Evolutionary conservation across 2,888 invertebrate genomes (phyloP).

Genomic region (Pomacea canaliculata): DNA sequence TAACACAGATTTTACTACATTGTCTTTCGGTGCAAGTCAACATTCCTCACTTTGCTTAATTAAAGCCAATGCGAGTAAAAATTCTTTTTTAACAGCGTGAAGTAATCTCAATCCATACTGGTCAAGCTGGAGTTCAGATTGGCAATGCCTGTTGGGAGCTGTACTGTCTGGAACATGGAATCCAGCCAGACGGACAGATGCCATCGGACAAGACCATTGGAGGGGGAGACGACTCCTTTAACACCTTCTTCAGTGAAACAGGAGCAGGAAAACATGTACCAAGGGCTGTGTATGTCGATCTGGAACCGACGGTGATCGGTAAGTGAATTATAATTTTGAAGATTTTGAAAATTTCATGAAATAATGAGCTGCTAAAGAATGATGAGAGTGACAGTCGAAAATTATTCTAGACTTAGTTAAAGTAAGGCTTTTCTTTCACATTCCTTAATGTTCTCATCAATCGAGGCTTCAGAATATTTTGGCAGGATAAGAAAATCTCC

Average conservation of each 20-base stretch:
- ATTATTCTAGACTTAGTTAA: too few relatives aligned
- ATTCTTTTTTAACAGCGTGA: not conserved
- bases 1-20: too few relatives aligned
- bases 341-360: too few relatives aligned
- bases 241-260: slow-evolving; percentile 76
- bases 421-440: too few relatives aligned
- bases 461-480: too few relatives aligned
- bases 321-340: not conserved
- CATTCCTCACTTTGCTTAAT: too few relatives aligned
- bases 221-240: slow-evolving; percentile 26
- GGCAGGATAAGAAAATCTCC: too few relatives aligned
- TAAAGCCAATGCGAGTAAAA: too few relatives aligned
- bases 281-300: slow-evolving; percentile 90
- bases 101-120: not conserved
- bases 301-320: slow-evolving; percentile 93
- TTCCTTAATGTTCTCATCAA: too few relatives aligned
- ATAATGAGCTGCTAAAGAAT: too few relatives aligned
- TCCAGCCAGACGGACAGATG: not conserved
- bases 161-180: not conserved
- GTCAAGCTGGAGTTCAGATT: slow-evolving; percentile 1
- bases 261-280: slow-evolving; percentile 96
- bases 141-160: slow-evolving; percentile 1
- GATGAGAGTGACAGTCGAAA: too few relatives aligned
- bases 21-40: too few relatives aligned
- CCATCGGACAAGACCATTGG: not conserved